Base-by-base conservation (phyloP, 2,113 vertebrate genomes). In the Thymallus thymallus region DNA sequence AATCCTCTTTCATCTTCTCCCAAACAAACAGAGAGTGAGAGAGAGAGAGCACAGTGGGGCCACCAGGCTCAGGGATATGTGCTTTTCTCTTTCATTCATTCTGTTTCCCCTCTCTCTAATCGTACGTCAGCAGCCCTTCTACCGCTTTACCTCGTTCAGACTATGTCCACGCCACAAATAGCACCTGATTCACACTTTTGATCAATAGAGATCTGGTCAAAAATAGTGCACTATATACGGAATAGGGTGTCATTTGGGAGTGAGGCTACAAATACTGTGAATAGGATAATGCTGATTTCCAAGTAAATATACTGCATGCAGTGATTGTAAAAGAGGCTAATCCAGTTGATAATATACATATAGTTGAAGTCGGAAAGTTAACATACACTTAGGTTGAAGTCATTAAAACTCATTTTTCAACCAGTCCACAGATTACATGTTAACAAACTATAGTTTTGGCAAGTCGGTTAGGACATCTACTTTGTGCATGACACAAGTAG, bases 1-100 rank as follows among this genome's bases (percentile, higher is more conserved):
- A 80, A 82, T 62, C 24, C 32, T 71, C 66, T 84, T 85, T 82
- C 73, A 83, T 81, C 80, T 85, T 82, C 74, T 66, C 58, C 66
- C 71, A 79, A 72, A 82, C 58, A 83, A 67, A 78, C 72, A 68
- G 71, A 75, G 5, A 70, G 35, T 0, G 35, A 41, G 46, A 80
- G 45, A 67, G 30, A 51, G 58, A 60, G 51, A 14, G 48, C 67
- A 64, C 41, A 10, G 14, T 51, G 61, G 63, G 48, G 66, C 61
- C 67, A 69, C 30, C 51, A 67, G 67, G 67, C 41, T 70, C 58
- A 41, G 7, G 51, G 51, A 56, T 56, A 13, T 46, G 26, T 30
- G 68, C 23, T 75, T 64, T 12, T 64, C 61, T 71, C 30, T 66
- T 26, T 16, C 62, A 14, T 24, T 62, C n/a, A 4, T 24, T 77